Conservation (phyloP, 2,113 vertebrate genomes). For the Herpailurus yagouaroundi region DNA sequence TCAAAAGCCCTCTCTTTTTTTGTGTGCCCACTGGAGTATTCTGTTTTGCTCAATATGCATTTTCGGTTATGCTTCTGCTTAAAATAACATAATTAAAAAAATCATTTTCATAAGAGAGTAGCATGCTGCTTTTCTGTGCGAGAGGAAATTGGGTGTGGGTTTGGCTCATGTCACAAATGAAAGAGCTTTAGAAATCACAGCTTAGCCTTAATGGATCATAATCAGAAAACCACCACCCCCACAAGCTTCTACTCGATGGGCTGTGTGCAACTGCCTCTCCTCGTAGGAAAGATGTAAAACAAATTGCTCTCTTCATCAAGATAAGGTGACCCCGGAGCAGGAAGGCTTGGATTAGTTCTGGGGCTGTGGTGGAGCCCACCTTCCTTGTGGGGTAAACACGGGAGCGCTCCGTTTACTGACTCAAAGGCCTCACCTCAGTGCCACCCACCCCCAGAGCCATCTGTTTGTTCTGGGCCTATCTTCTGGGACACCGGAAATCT, state of each 20-base stretch:
- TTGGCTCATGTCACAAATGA: slow-evolving; percentile 77
- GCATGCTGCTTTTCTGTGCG: slow-evolving; percentile 37
- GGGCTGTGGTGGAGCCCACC: slow-evolving; percentile 68
- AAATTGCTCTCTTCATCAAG: slow-evolving; percentile 84
- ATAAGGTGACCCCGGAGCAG: slow-evolving; percentile 80
- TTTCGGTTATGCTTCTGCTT: slow-evolving; percentile 81
- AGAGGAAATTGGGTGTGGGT: slow-evolving; percentile 63
- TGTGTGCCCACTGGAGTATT: slow-evolving; percentile 78
- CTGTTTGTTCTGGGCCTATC: not conserved
- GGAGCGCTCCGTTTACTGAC: not conserved
- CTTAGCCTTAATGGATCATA: slow-evolving; percentile 66
- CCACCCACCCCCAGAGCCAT: not conserved
- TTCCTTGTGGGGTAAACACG: slow-evolving; percentile 11
- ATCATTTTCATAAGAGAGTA: slow-evolving; percentile 76
- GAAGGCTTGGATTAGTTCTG: slow-evolving; percentile 74
- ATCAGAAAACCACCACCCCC: slow-evolving; percentile 78
- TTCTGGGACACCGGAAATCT: not conserved
- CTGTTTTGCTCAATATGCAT: slow-evolving; percentile 81
- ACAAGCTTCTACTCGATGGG: slow-evolving; percentile 59
- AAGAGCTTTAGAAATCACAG: slow-evolving; percentile 74
- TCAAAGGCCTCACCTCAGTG: not conserved
- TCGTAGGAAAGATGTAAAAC: slow-evolving; percentile 78
- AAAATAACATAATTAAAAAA: slow-evolving; percentile 82
- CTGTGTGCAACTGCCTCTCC: slow-evolving; percentile 65
- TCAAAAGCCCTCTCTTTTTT: slow-evolving; percentile 81